A percentile compares a stretch with the other conserved stretches of the same genome.
phyloP scores from a whole-genome alignment of 2,113 vertebrate genomes.

The Aix galericulata region DNA sequence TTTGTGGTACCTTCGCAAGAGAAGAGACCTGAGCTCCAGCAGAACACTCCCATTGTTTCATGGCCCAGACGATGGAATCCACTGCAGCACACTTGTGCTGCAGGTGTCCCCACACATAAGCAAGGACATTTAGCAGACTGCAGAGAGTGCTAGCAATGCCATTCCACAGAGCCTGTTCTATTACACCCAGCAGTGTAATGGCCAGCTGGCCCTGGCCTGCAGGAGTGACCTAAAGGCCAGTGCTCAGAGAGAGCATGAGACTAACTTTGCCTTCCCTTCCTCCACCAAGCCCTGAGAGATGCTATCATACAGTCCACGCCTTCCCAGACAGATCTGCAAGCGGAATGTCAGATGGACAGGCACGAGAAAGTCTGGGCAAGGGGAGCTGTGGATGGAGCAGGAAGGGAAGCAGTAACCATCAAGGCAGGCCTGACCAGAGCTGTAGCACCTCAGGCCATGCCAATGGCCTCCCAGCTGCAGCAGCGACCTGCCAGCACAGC shows the following conservation, averaged over 20 bases:
- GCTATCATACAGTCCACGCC: not conserved
- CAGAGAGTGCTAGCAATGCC: not conserved
- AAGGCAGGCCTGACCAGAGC: not conserved
- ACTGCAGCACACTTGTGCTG: fast-evolving
- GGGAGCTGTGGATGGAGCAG: not conserved
- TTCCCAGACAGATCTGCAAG: not conserved
- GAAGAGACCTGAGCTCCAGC: not conserved
- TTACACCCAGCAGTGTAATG: fast-evolving
- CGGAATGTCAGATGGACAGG: not conserved
- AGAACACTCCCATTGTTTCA: too few species aligned
- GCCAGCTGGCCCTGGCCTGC: not conserved
- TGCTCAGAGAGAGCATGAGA: not conserved
- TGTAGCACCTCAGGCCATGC: not conserved
- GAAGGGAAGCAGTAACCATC: not conserved
- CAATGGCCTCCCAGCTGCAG: not conserved
- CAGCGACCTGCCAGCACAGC: not conserved
- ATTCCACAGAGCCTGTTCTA: fast-evolving
- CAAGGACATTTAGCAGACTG: not conserved
- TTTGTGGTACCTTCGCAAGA: not conserved
- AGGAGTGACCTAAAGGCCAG: not conserved
- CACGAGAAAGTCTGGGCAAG: not conserved
- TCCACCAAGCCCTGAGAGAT: not conserved
- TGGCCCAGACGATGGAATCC: not conserved
- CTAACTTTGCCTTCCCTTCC: not conserved
- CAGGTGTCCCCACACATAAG: fast-evolving